Evolutionary conservation across 2,888 invertebrate species (phyloP).

Genomic region (Hermodice carunculata): DNA sequence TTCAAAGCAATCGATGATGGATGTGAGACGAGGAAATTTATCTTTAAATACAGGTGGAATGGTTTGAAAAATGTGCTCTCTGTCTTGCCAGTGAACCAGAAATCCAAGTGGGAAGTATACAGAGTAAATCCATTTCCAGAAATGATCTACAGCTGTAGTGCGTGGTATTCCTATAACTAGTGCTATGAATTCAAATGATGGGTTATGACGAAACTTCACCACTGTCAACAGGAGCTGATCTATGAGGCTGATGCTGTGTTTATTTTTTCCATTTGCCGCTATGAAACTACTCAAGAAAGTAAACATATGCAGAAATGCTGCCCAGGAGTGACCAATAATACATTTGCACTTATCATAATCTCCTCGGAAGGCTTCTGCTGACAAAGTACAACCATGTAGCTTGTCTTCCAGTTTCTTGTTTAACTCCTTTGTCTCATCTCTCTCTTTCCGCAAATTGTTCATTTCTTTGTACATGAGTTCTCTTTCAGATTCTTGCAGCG

Average conservation of each 20-base stretch:
- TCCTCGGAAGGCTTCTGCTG: no score
- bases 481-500: no score
- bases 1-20: slow-evolving; percentile 16
- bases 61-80: neutral
- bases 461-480: no score
- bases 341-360: no score
- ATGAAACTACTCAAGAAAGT: neutral
- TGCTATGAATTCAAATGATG: slow-evolving; percentile 1
- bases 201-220: neutral
- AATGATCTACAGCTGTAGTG: neutral
- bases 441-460: no score
- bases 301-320: neutral
- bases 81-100: slow-evolving; percentile 1
- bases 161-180: neutral
- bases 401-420: no score
- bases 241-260: neutral
- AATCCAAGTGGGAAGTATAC: neutral
- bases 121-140: neutral
- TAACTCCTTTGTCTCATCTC: no score
- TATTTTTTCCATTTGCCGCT: neutral
- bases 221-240: neutral
- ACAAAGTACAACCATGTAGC: no score
- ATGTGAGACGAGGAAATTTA: neutral
- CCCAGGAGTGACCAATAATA: slow-evolving; percentile 2
- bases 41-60: neutral